Percentiles rank a stretch among this genome's conserved stretches.
Conservation (phyloP, 2,113 vertebrate genomes). For the Anguilla rostrata region DNA sequence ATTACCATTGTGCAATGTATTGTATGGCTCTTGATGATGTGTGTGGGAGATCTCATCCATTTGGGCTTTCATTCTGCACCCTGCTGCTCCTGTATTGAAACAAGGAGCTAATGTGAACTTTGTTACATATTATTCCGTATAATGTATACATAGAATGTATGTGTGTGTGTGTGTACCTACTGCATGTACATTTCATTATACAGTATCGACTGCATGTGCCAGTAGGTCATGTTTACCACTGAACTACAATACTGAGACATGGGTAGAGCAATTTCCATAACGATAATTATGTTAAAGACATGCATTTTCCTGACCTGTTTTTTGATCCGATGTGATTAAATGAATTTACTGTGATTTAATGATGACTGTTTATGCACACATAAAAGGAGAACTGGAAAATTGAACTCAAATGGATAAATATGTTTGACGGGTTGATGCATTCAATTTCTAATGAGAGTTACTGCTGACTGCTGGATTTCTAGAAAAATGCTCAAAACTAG, state of each 20-base stretch:
- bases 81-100: not conserved
- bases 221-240: not conserved
- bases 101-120: not conserved
- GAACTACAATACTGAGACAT: not conserved
- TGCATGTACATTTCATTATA: not conserved
- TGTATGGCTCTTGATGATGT: not conserved
- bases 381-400: not conserved
- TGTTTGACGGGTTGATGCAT: not conserved
- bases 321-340: not conserved
- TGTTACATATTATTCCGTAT: not conserved
- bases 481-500: not conserved
- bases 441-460: not conserved
- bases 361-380: not conserved
- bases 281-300: not conserved
- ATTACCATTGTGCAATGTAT: not conserved
- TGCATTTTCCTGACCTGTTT: not conserved
- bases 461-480: not conserved
- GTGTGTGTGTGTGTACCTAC: not conserved
- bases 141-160: too few species aligned
- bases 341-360: not conserved
- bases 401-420: not conserved
- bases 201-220: not conserved
- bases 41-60: slow-evolving; percentile 1
- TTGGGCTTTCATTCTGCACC: not conserved
- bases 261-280: not conserved